Conservation (phyloP, 2,113 vertebrate genomes). For the Clarias gariepinus region DNA sequence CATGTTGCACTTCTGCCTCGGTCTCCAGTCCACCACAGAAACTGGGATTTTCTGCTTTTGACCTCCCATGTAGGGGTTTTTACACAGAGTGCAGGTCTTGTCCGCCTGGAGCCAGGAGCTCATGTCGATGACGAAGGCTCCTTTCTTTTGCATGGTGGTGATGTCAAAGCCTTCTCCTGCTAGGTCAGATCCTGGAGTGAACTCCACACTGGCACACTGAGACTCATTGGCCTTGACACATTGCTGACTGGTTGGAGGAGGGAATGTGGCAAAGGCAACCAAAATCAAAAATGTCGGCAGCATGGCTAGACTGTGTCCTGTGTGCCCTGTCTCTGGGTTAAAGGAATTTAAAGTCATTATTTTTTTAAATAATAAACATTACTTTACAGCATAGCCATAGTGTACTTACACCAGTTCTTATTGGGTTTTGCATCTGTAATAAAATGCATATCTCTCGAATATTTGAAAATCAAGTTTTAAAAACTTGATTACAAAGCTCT, state of each 20-base stretch:
- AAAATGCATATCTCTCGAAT: too few relatives aligned
- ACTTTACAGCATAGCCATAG: too few relatives aligned
- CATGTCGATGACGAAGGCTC: slow-evolving; percentile 70
- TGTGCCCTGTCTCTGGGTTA: not conserved
- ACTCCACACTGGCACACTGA: not conserved
- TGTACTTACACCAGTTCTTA: too few relatives aligned
- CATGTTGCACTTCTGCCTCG: slow-evolving; percentile 63
- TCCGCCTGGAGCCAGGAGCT: slow-evolving; percentile 62
- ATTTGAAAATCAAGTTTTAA: too few relatives aligned
- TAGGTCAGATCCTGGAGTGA: slow-evolving; percentile 28
- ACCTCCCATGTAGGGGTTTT: slow-evolving; percentile 64
- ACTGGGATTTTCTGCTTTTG: slow-evolving; percentile 74
- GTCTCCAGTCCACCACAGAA: slow-evolving; percentile 75
- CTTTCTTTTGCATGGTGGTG: slow-evolving; percentile 70
- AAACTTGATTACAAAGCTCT: too few relatives aligned
- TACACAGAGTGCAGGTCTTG: slow-evolving; percentile 76
- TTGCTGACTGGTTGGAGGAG: not conserved
- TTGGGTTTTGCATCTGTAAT: too few relatives aligned
- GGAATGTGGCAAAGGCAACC: slow-evolving; percentile 2
- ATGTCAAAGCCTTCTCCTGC: slow-evolving; percentile 68
- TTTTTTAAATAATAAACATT: too few relatives aligned
- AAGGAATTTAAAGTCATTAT: not conserved
- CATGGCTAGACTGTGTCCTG: slow-evolving; percentile 3
- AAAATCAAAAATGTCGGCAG: slow-evolving; percentile 1
- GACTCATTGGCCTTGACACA: slow-evolving; percentile 30